Percentiles rank a stretch among this genome's conserved stretches.
These are phyloP conservation scores for Lordiphosa collinella DNA, from an alignment of 1,140 invertebrate genomes.

Conservation along the genomic window DNA sequence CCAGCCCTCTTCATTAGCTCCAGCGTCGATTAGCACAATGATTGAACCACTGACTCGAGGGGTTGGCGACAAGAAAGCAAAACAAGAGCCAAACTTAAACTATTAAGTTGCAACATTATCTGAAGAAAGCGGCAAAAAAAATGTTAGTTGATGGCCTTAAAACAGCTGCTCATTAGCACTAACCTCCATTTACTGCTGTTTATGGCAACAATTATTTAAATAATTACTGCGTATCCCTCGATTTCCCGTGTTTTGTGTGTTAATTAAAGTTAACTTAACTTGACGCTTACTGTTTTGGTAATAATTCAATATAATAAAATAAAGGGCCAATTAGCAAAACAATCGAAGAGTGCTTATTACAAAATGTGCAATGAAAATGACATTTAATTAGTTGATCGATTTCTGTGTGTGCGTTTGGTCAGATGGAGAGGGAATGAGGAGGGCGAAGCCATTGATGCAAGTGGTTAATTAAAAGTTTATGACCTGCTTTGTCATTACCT, in stretches of 20 bases:
- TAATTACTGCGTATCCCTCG: not conserved
- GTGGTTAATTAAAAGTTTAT: conserved; percentile 42
- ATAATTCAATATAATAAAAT: conserved; percentile 3
- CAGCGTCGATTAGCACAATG: conserved; percentile 55
- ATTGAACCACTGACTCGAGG: conserved; percentile 55
- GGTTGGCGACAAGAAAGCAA: conserved; percentile 5
- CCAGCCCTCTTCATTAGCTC: conserved; percentile 15
- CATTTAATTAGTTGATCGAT: conserved; percentile 47
- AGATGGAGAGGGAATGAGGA: not conserved
- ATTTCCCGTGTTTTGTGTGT: not conserved
- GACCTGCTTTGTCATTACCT: conserved; percentile 6
- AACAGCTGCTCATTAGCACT: not conserved
- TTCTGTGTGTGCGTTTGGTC: not conserved
- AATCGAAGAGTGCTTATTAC: conserved; percentile 28
- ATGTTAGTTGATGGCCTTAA: not conserved
- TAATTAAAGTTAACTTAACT: not conserved
- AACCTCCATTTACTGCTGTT: not conserved
- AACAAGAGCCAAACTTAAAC: not conserved
- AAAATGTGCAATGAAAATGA: conserved; percentile 26
- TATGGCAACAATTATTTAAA: not conserved
- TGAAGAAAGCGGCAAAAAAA: not conserved
- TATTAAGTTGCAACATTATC: conserved; percentile 9
- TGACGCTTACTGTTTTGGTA: not conserved
- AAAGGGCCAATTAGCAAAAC: conserved; percentile 29
- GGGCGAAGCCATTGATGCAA: not conserved